Percentiles rank a stretch among this genome's conserved stretches.
Evolutionary conservation across 2,888 invertebrate species (phyloP).

Genomic region (Microctonus hyperodae): DNA sequence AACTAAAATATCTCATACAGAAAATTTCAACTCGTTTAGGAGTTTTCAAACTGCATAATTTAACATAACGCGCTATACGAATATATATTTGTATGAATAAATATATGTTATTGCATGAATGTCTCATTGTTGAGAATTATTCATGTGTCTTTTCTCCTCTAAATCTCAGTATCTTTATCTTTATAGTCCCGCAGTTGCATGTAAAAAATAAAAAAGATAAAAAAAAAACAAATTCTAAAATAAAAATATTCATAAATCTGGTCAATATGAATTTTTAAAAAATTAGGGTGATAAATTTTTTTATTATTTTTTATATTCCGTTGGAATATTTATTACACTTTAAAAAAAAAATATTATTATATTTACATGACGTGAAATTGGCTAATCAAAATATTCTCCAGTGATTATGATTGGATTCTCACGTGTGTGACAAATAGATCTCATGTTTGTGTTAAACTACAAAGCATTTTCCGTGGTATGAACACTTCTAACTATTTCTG

Average conservation of each 20-base stretch:
- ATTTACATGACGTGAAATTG: neutral
- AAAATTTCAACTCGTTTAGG: slow-evolving; percentile 25
- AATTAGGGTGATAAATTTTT: neutral
- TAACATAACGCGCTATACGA: slow-evolving; percentile 7
- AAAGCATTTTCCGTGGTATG: slow-evolving; percentile 24
- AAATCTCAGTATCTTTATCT: slow-evolving; percentile 6
- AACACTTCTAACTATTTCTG: slow-evolving; percentile 16
- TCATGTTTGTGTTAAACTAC: slow-evolving; percentile 14
- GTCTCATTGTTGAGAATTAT: slow-evolving; percentile 25
- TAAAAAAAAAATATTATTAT: neutral
- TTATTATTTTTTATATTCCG: neutral
- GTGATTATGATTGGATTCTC: slow-evolving; percentile 27
- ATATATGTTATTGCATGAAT: slow-evolving; percentile 21
- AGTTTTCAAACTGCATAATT: slow-evolving; percentile 30
- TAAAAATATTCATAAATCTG: neutral
- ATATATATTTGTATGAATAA: neutral
- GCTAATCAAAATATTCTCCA: slow-evolving; percentile 6
- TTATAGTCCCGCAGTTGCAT: neutral
- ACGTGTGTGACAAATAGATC: neutral
- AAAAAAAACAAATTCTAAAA: neutral
- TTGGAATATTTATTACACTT: neutral
- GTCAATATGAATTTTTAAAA: neutral
- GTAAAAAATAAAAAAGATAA: neutral
- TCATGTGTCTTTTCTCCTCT: slow-evolving; percentile 17
- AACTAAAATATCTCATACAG: slow-evolving; percentile 18